A percentile compares a stretch with the other conserved stretches of the same genome.
Evolutionary conservation across 2,797 vertebrate species (phyloP).

Genomic region (Phrynocephalus guinanensis): DNA sequence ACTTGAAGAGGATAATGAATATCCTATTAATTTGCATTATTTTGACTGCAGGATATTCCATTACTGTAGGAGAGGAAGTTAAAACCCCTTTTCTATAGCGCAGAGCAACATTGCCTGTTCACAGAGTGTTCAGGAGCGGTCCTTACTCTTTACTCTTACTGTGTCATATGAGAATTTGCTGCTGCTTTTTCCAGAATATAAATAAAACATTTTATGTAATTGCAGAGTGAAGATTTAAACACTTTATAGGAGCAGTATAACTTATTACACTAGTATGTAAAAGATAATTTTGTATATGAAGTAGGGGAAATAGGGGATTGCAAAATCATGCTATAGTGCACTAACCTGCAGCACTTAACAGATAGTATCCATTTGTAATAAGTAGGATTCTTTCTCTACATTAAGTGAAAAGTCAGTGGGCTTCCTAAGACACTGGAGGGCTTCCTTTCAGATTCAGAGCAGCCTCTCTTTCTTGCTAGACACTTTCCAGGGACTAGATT

Average conservation of each 20-base stretch:
- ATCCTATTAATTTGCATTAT: slow-evolving; percentile 11
- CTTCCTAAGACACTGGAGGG: neutral
- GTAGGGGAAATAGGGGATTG: neutral
- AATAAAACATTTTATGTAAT: slow-evolving; percentile 37
- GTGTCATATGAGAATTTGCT: slow-evolving; percentile 72
- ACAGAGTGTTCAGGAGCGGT: slow-evolving; percentile 3
- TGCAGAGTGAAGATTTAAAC: slow-evolving; percentile 18
- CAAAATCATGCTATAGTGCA: neutral
- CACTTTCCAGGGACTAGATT: neutral
- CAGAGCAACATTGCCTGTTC: slow-evolving; percentile 14
- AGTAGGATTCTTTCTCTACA: neutral
- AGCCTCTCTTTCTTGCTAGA: neutral
- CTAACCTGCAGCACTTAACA: neutral
- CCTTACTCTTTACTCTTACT: neutral
- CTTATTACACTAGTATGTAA: neutral
- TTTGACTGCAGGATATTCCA: slow-evolving; percentile 15
- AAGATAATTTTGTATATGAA: neutral
- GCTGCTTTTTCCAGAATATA: slow-evolving; percentile 74
- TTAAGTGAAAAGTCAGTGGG: neutral
- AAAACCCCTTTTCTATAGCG: slow-evolving; percentile 26
- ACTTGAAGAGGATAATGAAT: neutral
- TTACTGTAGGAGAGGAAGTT: slow-evolving; percentile 15
- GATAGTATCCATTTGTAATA: neutral
- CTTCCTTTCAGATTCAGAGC: neutral
- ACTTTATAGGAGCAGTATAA: neutral